Conservation (phyloP, 1,140 invertebrate species). For the Macrostomum lignano region DNA sequence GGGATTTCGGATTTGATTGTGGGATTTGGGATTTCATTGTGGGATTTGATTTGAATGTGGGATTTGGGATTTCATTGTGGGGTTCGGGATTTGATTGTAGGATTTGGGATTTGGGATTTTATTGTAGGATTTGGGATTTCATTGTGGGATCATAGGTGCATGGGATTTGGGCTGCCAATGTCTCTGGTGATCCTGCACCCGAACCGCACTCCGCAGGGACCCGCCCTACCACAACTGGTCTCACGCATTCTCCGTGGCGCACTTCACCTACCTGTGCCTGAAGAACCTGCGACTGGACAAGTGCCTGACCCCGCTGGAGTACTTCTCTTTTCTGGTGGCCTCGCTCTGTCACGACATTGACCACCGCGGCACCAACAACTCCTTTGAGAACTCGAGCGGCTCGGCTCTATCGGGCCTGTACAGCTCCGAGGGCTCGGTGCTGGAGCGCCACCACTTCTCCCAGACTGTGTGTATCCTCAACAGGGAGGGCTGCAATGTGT, state of each 20-base stretch:
- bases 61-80: too few species aligned
- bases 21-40: too few species aligned
- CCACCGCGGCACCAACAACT: slow-evolving; percentile 73
- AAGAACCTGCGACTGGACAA: slow-evolving; percentile 39
- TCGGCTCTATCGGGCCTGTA: slow-evolving; percentile 49
- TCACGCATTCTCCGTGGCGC: slow-evolving; percentile 50
- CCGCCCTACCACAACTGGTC: slow-evolving; percentile 56
- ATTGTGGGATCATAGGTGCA: too few species aligned
- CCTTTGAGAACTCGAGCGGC: slow-evolving; percentile 55
- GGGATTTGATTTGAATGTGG: too few species aligned
- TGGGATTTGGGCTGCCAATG: too few species aligned
- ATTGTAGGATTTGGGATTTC: too few species aligned
- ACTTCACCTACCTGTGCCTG: slow-evolving; percentile 46
- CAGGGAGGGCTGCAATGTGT: slow-evolving; percentile 53
- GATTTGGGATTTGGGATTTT: too few species aligned
- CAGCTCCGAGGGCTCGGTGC: slow-evolving; percentile 52
- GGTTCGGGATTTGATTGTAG: too few species aligned
- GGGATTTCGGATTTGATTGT: too few species aligned
- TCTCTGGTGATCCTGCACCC: too few species aligned
- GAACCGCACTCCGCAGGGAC: too few species aligned
- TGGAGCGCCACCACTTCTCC: slow-evolving; percentile 58
- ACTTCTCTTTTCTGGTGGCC: slow-evolving; percentile 65
- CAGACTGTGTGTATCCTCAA: slow-evolving; percentile 55
- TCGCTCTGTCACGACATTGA: slow-evolving; percentile 78
- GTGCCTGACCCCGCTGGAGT: slow-evolving; percentile 42